Base-by-base conservation (phyloP, 2,797 vertebrate genomes). In the Myiothlypis coronata region DNA sequence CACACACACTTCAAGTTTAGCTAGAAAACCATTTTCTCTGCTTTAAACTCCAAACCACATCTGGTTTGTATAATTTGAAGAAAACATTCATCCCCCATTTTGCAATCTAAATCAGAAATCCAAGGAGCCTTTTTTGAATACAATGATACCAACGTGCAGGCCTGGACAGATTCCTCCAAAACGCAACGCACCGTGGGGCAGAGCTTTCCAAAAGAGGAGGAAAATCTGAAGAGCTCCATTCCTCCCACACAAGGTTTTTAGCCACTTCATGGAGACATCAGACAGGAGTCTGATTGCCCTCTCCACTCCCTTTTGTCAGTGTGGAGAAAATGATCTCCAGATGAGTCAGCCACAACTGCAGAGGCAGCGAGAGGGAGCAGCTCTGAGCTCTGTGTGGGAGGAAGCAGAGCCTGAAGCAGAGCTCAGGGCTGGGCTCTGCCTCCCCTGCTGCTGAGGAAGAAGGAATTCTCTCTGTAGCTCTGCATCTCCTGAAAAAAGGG, bases 301-400 rank as follows among this genome's bases (percentile, higher is more conserved):
- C 47, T 52, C 76, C 65, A 79, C 85, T 90, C 90, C 77, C 83
- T 83, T 89, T 80, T 93, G 91, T 94, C 83, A 94, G 44, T 13
- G 63, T 63, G 61, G 80, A 94, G 90, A 95, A 94, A 95, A 96
- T 90, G 72, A 94, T 86, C 88, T 91, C 88, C 95, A 96, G 93
- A 95, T 94, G 96, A 95, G 89, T 94, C 95, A 89, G 84, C 81
- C 91, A 41, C 83, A 80, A 28, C 72, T 94, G 20, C 85, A 94
- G 74, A 84, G 46, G 74, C 55, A 88, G 53, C 6, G 8, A 77
- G 59, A 83, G 80, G 0, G 14, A 89, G 76, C 72, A 49, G 79
- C 89, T 81, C 83, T 50, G 71, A 70, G 53, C 53, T 20, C 13
- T 39, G 64, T 57, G 91, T 95, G 94, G 96, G 89, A 96, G 87